Evolutionary conservation across 2,888 invertebrate genomes (phyloP).

Genomic region (Platynereis dumerilii): DNA sequence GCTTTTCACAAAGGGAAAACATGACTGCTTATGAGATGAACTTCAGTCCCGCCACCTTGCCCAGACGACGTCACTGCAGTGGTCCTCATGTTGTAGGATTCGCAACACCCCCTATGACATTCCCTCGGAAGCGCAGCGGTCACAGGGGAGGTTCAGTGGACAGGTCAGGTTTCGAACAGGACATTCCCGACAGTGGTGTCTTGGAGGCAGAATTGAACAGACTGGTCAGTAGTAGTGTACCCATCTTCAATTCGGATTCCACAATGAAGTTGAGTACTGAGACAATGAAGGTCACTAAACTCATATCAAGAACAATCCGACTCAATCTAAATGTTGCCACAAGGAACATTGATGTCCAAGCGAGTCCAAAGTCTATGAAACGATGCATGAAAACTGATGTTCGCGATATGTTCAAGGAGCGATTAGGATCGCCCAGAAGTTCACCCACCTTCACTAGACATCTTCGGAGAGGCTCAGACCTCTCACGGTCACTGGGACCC

Average conservation of each 20-base stretch:
- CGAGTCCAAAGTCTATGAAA: conserved; percentile 3
- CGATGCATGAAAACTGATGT: neutral
- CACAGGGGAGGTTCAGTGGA: too few species aligned
- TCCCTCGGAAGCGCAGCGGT: too few species aligned
- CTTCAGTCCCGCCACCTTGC: too few species aligned
- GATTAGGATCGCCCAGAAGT: neutral
- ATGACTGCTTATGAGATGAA: too few species aligned
- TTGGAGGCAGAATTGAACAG: too few species aligned
- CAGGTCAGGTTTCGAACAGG: too few species aligned
- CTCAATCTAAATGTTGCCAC: conserved; percentile 11
- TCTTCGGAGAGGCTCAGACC: neutral
- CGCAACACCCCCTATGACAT: too few species aligned
- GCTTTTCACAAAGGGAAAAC: too few species aligned
- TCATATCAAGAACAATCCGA: conserved; percentile 16
- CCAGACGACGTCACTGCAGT: neutral
- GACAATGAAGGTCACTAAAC: conserved; percentile 1
- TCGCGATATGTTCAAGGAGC: conserved; percentile 5
- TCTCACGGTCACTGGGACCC: neutral
- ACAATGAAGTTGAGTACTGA: neutral
- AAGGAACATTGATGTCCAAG: neutral
- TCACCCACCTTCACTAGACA: neutral
- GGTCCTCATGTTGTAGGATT: neutral
- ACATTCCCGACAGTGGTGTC: too few species aligned
- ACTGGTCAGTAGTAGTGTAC: too few species aligned
- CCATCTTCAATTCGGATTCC: too few species aligned